Percentiles rank a stretch among this genome's conserved stretches.
Conservation (phyloP, 2,888 invertebrate genomes). For the Drosophila tanythrix region DNA sequence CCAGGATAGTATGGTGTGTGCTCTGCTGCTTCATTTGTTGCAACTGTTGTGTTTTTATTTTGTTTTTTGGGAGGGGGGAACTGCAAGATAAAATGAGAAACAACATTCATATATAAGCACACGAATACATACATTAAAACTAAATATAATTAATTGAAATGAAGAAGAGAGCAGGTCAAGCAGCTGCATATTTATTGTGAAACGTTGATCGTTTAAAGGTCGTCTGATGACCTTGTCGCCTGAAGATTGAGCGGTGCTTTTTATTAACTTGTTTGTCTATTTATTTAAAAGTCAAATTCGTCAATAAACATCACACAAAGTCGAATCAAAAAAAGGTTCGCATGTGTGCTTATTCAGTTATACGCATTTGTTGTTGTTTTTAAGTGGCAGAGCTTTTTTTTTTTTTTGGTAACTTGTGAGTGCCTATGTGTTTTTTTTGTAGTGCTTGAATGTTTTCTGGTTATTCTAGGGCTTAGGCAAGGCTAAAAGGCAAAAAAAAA, state of each 20-base stretch:
- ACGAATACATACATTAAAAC: conserved; percentile 1
- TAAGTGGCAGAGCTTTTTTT: background rate
- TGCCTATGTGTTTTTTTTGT: background rate
- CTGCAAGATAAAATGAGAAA: conserved; percentile 17
- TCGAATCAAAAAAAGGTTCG: conserved; percentile 11
- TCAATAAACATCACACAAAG: conserved; percentile 33
- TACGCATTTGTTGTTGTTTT: conserved; percentile 6
- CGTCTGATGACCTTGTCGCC: conserved; percentile 52
- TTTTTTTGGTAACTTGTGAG: background rate
- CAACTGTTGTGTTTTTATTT: conserved; percentile 18
- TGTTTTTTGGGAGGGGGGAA: background rate
- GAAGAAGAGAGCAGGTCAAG: conserved; percentile 20
- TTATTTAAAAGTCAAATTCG: conserved; percentile 24
- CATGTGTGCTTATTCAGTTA: conserved; percentile 19
- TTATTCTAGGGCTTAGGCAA: conserved; percentile 29
- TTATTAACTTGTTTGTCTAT: conserved; percentile 24
- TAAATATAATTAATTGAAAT: background rate
- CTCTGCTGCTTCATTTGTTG: conserved; percentile 59
- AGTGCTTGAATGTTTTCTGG: conserved; percentile 1
- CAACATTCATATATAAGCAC: background rate
- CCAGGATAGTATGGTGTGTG: conserved; percentile 60
- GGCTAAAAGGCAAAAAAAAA: conserved; percentile 8
- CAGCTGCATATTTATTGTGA: conserved; percentile 48
- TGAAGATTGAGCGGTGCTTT: conserved; percentile 39
- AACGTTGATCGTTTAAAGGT: conserved; percentile 44